Base-by-base conservation (phyloP, 2,888 invertebrate species). In the Arctia plantaginis region DNA sequence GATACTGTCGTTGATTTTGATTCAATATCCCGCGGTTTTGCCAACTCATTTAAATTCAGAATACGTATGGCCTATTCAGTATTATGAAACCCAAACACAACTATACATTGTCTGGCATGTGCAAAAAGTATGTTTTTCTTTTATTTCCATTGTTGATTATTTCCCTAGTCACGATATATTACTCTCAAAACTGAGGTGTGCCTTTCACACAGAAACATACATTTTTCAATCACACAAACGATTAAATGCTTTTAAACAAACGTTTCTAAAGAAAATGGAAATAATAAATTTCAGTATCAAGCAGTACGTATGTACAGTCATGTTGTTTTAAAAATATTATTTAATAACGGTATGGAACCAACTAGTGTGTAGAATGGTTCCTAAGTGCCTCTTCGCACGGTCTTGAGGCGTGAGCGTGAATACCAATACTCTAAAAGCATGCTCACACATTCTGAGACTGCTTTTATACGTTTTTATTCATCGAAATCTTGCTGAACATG, bases 361-460 rank as follows among this genome's bases (percentile, higher is more conserved):
- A 84, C 83, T 83, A 86, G 80, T 77, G 77, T 74, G 69, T 73
- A 76, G 77, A 78, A 78, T 77, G 76, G 76, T 77, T 72, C 80
- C 73, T 86, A 86, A 89, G 89, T 88, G 83, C 80, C 86, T 82
- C 86, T 85, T 80, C 79, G 75, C 80, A 76, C 80, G 78, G 78
- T 78, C 77, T 65, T 68, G 74, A 44, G 73, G 72, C 89, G 89
- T 89, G 90, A 74, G 76, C 77, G 27, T 74, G 88, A 89, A 89
- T 89, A 89, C 88, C 89, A 88, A 90, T 90, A 89, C 85, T 85
- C 84, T 90, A 85, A 89, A 88, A 90, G 90, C 88, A 86, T 86
- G 85, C 87, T 88, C 80, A 83, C 81, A 89, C 81, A 88, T 88
- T 87, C 86, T 77, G 74, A 73, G 51, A 55, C 76, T 66, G 76